These are phyloP conservation scores for Pipistrellus pygmaeus DNA, from an alignment of 2,797 vertebrate genomes.

Conservation along the genomic window DNA sequence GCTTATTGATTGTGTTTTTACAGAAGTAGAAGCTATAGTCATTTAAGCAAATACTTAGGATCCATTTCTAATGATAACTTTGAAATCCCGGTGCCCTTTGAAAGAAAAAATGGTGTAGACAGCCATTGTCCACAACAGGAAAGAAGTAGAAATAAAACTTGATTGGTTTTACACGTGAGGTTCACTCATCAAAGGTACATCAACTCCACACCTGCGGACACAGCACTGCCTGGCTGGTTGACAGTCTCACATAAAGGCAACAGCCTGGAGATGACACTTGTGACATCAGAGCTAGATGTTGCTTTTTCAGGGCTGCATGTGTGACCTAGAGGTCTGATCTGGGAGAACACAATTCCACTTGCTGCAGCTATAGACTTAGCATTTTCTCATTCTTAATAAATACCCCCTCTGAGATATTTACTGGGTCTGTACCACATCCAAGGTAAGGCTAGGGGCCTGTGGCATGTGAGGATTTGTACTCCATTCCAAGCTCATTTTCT, in stretches of 20 bases:
- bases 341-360: neutral
- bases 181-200: neutral
- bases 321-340: neutral
- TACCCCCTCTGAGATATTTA: neutral
- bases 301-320: neutral
- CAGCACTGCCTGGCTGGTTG: neutral
- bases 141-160: neutral
- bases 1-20: neutral
- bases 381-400: conserved; percentile 1
- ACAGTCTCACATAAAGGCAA: neutral
- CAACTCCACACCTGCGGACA: neutral
- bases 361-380: neutral
- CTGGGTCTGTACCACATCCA: neutral
- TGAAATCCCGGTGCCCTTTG: neutral
- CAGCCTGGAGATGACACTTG: neutral
- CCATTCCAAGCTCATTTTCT: neutral
- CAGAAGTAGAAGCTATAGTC: neutral
- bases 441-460: neutral
- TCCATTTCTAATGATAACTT: neutral
- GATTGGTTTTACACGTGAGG: neutral
- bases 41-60: neutral
- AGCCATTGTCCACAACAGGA: neutral
- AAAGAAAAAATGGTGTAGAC: neutral
- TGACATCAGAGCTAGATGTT: neutral
- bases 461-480: neutral